phyloP scores from a whole-genome alignment of 2,797 vertebrate species.

The Sebastes melanostomus region DNA sequence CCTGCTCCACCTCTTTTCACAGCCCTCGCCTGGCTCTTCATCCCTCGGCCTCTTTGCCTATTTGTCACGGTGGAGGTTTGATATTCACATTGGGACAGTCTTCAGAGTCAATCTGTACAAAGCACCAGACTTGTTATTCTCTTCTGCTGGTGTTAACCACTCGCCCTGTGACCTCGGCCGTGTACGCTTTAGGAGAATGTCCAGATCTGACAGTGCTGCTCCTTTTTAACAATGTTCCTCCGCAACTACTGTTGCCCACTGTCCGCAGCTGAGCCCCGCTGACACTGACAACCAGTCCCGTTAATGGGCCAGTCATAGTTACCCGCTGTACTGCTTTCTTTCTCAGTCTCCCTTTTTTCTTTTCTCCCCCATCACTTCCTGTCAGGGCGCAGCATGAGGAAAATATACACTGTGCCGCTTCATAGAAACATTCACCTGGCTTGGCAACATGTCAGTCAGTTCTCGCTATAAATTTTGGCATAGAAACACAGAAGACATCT shows the following conservation, averaged over 20 bases:
- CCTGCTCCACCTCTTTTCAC: conserved; percentile 42
- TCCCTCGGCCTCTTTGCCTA: conserved; percentile 61
- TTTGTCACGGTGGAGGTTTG: conserved; percentile 74
- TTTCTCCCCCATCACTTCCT: conserved; percentile 21
- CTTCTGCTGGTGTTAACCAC: conserved; percentile 67
- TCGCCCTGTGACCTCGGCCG: conserved; percentile 61
- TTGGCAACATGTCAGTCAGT: conserved; percentile 17
- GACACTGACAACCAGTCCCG: conserved; percentile 62
- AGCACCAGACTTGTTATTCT: conserved; percentile 73
- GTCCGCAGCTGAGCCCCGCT: conserved; percentile 61
- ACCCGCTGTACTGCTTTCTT: conserved; percentile 28
- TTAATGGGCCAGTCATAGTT: conserved; percentile 70
- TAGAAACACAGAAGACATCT: conserved; percentile 31
- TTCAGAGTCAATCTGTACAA: conserved; percentile 77
- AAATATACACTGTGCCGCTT: conserved; percentile 19
- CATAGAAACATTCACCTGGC: conserved; percentile 42
- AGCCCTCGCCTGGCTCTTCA: conserved; percentile 39
- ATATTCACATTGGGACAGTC: conserved; percentile 74
- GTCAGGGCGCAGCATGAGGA: conserved; percentile 17
- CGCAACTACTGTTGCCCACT: conserved; percentile 32
- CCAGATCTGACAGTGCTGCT: conserved; percentile 72
- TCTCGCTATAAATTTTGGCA: neutral
- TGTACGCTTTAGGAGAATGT: conserved; percentile 69
- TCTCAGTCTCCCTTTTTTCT: conserved; percentile 14
- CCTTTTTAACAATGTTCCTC: conserved; percentile 71